Base-by-base conservation (phyloP, 2,797 vertebrate species). In the Telmatherina bonti region DNA sequence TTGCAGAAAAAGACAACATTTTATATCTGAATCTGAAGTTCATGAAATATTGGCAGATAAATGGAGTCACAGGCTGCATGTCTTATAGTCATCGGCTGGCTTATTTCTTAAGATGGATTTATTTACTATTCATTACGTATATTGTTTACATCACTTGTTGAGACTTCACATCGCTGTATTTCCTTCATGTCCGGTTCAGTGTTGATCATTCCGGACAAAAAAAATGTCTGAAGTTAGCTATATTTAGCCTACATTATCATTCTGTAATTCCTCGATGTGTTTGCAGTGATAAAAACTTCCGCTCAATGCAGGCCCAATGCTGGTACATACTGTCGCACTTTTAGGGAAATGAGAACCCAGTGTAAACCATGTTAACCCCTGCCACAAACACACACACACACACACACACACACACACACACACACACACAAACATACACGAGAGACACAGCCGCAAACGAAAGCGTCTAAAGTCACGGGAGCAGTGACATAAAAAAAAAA, bases 291-390 rank as follows among this genome's bases (percentile, higher is more conserved):
- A 67, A 61, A n/a, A 72, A 89, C 86, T 87, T 91, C 87, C 85
- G 82, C 78, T 89, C 58, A 60, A 86, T 81, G 81, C 81, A 84
- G 91, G 83, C 90, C 85, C 87, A 88, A 88, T 86, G 88, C 87
- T 89, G 89, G 89, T 88, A 85, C 84, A 88, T 86, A 84, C 83
- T 90, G 90, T 88, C 76, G 79, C 90, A 92, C 91, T 89, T 91
- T 90, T 87, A 81, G 82, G 86, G 84, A 90, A 91, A 91, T 58
- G 72, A 91, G 88, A 84, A 69, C 85, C 75, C 81, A 74, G 52
- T 76, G 72, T 86, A 84, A 87, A 82, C 84, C 78, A 83, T 88
- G 72, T 85, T 76, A 76, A 70, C 64, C 77, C 83, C 75, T 45
- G 8, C 41, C 47, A 47, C 72, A 59, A 67, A 70, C 56, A 78